Conservation (phyloP, 2,888 invertebrate genomes). For the Rhogogaster chlorosoma region DNA sequence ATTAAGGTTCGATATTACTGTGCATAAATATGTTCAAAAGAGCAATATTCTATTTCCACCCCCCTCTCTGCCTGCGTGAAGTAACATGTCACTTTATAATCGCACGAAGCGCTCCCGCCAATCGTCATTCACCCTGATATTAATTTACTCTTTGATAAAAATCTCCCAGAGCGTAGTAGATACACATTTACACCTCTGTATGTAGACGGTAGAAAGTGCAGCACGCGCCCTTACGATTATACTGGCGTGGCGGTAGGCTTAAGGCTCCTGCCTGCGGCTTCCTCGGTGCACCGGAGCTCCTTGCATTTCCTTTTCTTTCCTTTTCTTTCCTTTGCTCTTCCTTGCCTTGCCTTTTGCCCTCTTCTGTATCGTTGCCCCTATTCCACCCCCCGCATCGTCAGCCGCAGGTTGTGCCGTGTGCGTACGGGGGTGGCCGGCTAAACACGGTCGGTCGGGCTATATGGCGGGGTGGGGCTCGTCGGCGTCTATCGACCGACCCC, state of each 20-base stretch:
- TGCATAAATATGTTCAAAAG: background rate
- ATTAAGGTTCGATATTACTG: background rate
- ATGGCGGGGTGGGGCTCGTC: slow-evolving; percentile 63
- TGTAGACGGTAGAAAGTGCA: background rate
- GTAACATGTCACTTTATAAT: background rate
- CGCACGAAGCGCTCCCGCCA: background rate
- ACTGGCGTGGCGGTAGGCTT: background rate
- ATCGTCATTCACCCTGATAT: background rate
- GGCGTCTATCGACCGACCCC: slow-evolving; percentile 75
- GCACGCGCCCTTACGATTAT: background rate
- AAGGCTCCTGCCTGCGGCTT: background rate
- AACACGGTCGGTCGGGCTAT: slow-evolving; percentile 49
- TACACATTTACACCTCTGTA: background rate
- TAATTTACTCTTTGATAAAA: background rate
- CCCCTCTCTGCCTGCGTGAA: background rate
- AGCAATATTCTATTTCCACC: background rate
- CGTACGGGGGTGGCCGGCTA: slow-evolving; percentile 13
- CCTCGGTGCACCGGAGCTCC: background rate
- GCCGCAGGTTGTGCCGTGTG: background rate
- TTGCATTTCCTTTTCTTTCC: background rate
- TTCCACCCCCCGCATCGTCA: background rate
- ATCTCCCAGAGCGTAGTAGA: background rate
- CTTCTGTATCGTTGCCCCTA: background rate
- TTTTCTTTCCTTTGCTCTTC: background rate
- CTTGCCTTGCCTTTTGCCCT: background rate